Evolutionary conservation across 2,113 vertebrate species (phyloP).

Genomic region (Syrrhaptes paradoxus): DNA sequence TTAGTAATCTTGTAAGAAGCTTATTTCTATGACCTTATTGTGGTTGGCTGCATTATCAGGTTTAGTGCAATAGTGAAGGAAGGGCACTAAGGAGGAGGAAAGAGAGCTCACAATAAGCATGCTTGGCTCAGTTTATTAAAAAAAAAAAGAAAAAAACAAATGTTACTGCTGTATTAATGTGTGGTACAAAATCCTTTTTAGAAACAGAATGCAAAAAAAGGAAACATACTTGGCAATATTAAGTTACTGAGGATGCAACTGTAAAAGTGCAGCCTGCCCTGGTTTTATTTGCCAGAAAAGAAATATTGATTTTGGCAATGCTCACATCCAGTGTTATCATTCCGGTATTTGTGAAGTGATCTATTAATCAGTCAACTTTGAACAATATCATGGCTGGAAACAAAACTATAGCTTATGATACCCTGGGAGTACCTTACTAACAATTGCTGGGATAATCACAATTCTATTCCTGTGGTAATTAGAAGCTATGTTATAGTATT

Average conservation of each 20-base stretch:
- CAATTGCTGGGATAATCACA: background rate
- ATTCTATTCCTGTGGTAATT: background rate
- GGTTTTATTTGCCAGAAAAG: background rate
- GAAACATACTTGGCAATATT: background rate
- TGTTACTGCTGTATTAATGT: background rate
- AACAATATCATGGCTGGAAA: background rate
- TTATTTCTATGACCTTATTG: conserved; percentile 69
- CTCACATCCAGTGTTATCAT: background rate
- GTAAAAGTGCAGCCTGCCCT: background rate
- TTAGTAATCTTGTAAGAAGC: conserved; percentile 66
- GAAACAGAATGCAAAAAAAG: background rate
- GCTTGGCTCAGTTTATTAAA: background rate
- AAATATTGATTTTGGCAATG: background rate
- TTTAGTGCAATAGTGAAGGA: conserved; percentile 28
- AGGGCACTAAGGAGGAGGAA: background rate
- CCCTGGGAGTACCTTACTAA: background rate
- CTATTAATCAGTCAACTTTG: background rate
- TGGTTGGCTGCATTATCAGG: conserved; percentile 15
- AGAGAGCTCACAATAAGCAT: background rate
- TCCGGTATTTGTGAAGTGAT: background rate
- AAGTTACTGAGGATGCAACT: background rate
- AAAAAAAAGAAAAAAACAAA: background rate
- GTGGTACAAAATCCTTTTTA: background rate
- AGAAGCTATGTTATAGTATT: background rate
- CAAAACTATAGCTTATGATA: background rate